Percentiles rank a stretch among this genome's conserved stretches.
These are phyloP conservation scores for Asteroscopus sphinx DNA, from an alignment of 2,888 invertebrate genomes.

Conservation along the genomic window DNA sequence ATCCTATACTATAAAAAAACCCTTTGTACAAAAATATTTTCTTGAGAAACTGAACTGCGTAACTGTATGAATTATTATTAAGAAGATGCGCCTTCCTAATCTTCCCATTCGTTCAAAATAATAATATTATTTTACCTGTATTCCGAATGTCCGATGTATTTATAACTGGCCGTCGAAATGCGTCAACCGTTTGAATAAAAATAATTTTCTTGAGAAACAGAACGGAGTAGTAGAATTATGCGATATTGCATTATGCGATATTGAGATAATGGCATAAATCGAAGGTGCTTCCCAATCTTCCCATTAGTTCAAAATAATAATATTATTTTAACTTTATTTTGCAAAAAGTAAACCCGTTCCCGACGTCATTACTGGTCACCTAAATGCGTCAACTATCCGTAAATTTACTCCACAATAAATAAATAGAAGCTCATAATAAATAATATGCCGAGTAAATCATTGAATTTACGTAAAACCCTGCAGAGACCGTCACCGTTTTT, in stretches of 20 bases:
- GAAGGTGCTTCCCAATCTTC: no score
- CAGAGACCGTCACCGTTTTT: constrained; percentile 39
- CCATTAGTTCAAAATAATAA: neutral
- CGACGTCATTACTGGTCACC: constrained; percentile 9
- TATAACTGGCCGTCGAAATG: constrained; percentile 9
- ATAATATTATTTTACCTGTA: neutral
- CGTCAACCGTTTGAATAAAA: no score
- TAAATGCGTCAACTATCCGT: constrained; percentile 21
- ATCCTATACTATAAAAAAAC: no score
- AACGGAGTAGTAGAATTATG: no score
- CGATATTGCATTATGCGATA: no score
- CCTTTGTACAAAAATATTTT: no score
- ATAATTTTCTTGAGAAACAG: no score
- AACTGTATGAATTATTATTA: no score
- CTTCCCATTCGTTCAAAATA: neutral
- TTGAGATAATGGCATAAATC: no score
- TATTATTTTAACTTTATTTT: neutral
- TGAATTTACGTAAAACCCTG: constrained; percentile 42
- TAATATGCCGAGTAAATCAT: constrained; percentile 28
- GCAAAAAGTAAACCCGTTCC: neutral
- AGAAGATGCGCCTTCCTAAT: neutral
- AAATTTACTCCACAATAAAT: neutral
- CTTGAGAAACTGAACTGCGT: no score
- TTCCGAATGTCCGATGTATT: neutral
- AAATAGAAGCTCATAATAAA: constrained; percentile 8